phyloP scores from a whole-genome alignment of 2,797 vertebrate genomes.

The Sparidentex hasta region DNA sequence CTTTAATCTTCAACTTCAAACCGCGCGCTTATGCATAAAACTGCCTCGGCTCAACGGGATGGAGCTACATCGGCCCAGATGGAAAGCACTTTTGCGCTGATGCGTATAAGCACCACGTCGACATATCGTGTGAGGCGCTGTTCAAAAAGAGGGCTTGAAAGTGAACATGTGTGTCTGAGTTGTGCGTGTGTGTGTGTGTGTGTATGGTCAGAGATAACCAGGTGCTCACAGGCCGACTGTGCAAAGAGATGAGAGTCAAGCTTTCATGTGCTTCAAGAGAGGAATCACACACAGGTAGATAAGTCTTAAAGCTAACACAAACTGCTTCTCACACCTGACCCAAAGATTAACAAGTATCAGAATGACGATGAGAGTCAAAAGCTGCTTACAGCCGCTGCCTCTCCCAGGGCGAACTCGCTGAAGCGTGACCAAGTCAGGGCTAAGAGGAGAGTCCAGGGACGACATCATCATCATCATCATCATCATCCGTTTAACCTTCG shows the following conservation, averaged over 20 bases:
- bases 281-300: constrained; percentile 47
- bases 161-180: constrained; percentile 6
- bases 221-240: constrained; percentile 52
- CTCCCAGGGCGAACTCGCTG: constrained; percentile 40
- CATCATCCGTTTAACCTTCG: constrained; percentile 61
- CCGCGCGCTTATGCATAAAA: constrained; percentile 7
- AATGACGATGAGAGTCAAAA: constrained; percentile 62
- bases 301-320: constrained; percentile 51
- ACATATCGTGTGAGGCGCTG: constrained; percentile 7
- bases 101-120: constrained; percentile 17
- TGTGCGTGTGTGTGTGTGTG: constrained; percentile 22
- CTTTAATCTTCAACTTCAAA: constrained; percentile 29
- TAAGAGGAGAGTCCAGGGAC: constrained; percentile 54
- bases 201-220: constrained; percentile 64
- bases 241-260: constrained; percentile 61
- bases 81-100: constrained; percentile 28
- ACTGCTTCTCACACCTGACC: constrained; percentile 54
- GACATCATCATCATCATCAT: constrained; percentile 44
- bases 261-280: constrained; percentile 64
- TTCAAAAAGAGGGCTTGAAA: constrained; percentile 43
- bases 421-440: constrained; percentile 53
- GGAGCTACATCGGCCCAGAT: not conserved
- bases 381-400: constrained; percentile 61
- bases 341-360: constrained; percentile 60
- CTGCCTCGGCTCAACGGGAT: constrained; percentile 15